Base-by-base conservation (phyloP, 2,113 vertebrate species). In the Lagopus leucura region DNA sequence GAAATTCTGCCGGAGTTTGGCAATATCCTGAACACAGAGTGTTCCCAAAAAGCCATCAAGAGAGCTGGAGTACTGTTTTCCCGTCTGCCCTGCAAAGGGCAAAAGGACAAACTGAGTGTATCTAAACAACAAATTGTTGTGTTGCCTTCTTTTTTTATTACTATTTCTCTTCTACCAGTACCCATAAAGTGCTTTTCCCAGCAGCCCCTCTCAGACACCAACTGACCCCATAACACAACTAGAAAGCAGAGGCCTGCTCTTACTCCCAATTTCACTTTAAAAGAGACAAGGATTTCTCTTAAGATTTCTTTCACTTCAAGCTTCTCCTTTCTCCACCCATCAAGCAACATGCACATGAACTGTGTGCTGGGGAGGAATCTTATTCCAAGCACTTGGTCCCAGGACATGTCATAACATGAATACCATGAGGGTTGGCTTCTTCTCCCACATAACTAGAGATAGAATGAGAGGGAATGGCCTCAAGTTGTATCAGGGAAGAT, bases 21-120 rank as follows among this genome's bases (percentile, higher is more conserved):
- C 81, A 92, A 75, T 83, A n/a, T 85, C 66, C 71, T 72, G 72
- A 83, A 81, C 16, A 94, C 72, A 95, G 66, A 88, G 52, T 75
- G 72, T 80, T 92, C 78, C 38, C 0, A 82, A 18, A 25, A 87
- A 87, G 47, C 36, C 61, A 65, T 67, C 64, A 80, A 34, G 70
- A 95, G 65, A 81, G 34, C 65, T 60, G 30, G 80, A 89, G 17
- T 60, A 52, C 14, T 34, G 11, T 66, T 83, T 93, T 78, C 42
- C 71, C n/a, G 69, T 78, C 50, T 58, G 25, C 11, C 25, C 55
- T 84, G 57, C 52, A 78, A 88, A 84, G 65, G 43, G 43, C 52
- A 61, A 42, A 52, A 80, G 47, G 15, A 83, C 34, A 80, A 93
- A 80, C 19, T 17, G 32, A 66, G 7, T 54, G 47, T 13, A 5